These are phyloP conservation scores for Brachyptera putata DNA, from an alignment of 2,888 invertebrate species.

Conservation along the genomic window DNA sequence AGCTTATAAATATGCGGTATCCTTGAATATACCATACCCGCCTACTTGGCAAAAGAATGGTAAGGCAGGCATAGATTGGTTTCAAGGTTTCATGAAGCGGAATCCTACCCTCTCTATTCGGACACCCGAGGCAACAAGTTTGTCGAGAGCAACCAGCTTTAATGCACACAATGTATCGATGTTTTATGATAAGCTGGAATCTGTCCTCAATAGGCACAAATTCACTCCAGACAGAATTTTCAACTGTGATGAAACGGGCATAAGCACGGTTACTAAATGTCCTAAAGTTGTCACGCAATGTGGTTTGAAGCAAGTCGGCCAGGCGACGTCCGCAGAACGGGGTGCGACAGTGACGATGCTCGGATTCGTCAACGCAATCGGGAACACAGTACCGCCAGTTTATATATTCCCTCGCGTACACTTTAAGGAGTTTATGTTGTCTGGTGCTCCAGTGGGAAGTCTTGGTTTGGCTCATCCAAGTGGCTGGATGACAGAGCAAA, in stretches of 20 bases:
- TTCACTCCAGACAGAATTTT: not conserved
- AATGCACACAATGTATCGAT: constrained; percentile 26
- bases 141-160: constrained; percentile 25
- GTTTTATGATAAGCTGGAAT: constrained; percentile 29
- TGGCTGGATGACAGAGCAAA: too few species aligned
- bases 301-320: not conserved
- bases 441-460: constrained; percentile 31
- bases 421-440: not conserved
- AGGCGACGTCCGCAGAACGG: constrained; percentile 1
- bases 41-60: constrained; percentile 25
- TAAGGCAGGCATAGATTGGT: constrained; percentile 28
- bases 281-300: not conserved
- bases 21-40: constrained; percentile 21
- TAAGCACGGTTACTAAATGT: constrained; percentile 25
- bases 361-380: not conserved
- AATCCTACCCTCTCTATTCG: constrained; percentile 22
- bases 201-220: not conserved
- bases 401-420: not conserved
- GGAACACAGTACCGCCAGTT: too few species aligned
- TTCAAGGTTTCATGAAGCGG: constrained; percentile 21
- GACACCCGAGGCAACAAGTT: constrained; percentile 29
- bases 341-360: not conserved
- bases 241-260: not conserved
- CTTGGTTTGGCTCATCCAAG: constrained; percentile 33
- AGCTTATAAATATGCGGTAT: constrained; percentile 34